These are phyloP conservation scores for Hippopotamus amphibius DNA, from an alignment of 2,113 vertebrate species.

Conservation along the genomic window DNA sequence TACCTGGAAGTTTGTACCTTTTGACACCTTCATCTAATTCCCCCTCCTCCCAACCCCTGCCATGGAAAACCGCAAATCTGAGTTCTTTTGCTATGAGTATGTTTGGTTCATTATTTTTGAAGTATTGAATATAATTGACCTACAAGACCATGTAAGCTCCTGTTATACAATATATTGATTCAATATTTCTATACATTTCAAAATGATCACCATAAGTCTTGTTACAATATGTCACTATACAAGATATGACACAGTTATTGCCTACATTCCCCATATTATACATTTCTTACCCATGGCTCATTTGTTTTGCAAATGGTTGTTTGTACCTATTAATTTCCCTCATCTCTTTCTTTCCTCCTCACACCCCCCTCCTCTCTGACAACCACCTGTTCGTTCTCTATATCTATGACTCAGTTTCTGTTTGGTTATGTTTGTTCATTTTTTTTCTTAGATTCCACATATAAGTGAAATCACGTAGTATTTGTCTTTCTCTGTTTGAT, in stretches of 20 bases:
- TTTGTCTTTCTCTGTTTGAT: background rate
- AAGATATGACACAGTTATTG: background rate
- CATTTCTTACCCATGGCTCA: background rate
- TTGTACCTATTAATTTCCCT: background rate
- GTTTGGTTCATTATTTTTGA: background rate
- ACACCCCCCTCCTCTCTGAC: no score
- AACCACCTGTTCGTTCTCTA: background rate
- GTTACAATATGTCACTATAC: background rate
- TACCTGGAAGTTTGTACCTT: background rate
- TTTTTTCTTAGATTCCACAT: background rate
- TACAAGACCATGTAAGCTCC: background rate
- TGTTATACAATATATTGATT: background rate
- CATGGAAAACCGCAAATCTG: background rate
- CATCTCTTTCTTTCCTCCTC: background rate
- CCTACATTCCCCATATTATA: background rate
- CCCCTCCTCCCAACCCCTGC: background rate
- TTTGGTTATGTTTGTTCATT: background rate
- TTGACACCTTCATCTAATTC: background rate
- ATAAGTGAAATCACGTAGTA: background rate
- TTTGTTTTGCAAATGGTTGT: background rate
- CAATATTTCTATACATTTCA: background rate
- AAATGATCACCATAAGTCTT: background rate
- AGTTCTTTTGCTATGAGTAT: background rate
- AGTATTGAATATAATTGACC: background rate
- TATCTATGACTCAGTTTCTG: background rate